Conservation (phyloP, 2,797 vertebrate species). For the Thunnus albacares region DNA sequence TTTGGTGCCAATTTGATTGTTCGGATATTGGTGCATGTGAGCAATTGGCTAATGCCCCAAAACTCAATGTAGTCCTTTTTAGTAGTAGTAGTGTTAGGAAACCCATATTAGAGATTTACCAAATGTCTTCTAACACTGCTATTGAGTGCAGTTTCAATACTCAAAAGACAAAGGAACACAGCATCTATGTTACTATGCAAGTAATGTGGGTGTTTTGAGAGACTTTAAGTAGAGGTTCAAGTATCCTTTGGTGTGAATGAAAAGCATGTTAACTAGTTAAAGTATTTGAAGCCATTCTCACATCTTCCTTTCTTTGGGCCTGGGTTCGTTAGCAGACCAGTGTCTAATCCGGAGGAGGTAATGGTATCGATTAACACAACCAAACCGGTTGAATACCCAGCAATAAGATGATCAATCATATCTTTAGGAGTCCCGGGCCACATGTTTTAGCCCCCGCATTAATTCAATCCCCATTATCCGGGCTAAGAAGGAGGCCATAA, state of each 20-base stretch:
- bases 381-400: conserved; percentile 81
- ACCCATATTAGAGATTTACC: background rate
- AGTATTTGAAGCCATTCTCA: background rate
- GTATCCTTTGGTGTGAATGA: background rate
- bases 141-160: no score
- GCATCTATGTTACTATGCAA: background rate
- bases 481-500: conserved; percentile 93
- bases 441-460: conserved; percentile 92
- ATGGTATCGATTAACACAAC: conserved; percentile 87
- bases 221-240: background rate
- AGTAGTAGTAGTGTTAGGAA: background rate
- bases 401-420: conserved; percentile 98
- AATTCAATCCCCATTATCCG: conserved; percentile 95
- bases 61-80: no score
- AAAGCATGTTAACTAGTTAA: background rate
- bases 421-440: conserved; percentile 83
- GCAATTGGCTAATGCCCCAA: no score
- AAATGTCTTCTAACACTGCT: background rate
- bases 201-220: background rate
- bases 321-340: conserved; percentile 45
- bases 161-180: no score
- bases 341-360: conserved; percentile 81
- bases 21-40: no score
- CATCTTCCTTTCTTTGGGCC: conserved; percentile 21
- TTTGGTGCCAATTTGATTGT: background rate